Conservation (phyloP, 2,888 invertebrate species). For the Drosophila silvestris region DNA sequence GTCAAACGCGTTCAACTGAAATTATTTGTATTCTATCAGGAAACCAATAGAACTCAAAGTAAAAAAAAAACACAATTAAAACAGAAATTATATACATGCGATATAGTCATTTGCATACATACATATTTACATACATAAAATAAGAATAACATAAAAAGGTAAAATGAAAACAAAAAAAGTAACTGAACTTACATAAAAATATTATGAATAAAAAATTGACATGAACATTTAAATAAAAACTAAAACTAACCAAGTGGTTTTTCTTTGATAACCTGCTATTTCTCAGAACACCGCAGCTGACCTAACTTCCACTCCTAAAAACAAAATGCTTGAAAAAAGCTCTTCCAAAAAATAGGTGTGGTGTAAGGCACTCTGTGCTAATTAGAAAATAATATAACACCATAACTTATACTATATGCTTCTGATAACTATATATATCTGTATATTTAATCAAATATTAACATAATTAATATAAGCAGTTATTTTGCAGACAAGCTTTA, state of each 20-base stretch:
- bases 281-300: neutral
- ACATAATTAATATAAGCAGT: neutral
- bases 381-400: conserved; percentile 49
- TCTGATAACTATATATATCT: neutral
- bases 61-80: conserved; percentile 23
- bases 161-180: conserved; percentile 27
- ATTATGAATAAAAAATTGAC: conserved; percentile 69
- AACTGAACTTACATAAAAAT: conserved; percentile 76
- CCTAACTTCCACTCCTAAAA: neutral
- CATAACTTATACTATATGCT: neutral
- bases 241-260: conserved; percentile 39
- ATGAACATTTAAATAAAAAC: conserved; percentile 62
- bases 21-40: conserved; percentile 49
- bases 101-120: conserved; percentile 62
- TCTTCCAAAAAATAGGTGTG: conserved; percentile 14
- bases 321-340: neutral
- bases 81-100: conserved; percentile 35
- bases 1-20: conserved; percentile 49
- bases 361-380: conserved; percentile 32
- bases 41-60: conserved; percentile 25
- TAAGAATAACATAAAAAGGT: conserved; percentile 46
- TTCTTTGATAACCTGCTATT: conserved; percentile 17
- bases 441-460: neutral
- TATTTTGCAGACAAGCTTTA: neutral
- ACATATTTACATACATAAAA: conserved; percentile 59